phyloP scores from a whole-genome alignment of 1,140 invertebrate genomes.

The Maniola jurtina region DNA sequence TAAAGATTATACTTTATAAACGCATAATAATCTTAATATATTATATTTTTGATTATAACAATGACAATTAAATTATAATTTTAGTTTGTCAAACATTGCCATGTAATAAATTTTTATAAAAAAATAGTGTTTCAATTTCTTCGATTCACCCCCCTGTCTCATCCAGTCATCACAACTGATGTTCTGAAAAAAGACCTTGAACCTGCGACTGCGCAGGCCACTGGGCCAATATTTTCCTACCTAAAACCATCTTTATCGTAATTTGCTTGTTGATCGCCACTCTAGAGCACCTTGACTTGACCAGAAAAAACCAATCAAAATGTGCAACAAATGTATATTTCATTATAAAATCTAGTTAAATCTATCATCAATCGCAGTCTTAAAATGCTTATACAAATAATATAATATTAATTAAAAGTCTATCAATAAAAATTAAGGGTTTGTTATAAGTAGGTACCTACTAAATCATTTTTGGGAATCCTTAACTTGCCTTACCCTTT shows the following conservation, averaged over 20 bases:
- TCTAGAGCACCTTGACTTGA: too few species aligned
- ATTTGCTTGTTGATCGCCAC: too few species aligned
- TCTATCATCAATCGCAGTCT: neutral
- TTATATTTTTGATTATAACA: constrained; percentile 27
- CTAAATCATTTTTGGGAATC: constrained; percentile 15
- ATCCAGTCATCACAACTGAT: too few species aligned
- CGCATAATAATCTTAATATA: constrained; percentile 44
- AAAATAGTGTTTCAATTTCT: constrained; percentile 37
- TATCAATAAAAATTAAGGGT: constrained; percentile 1
- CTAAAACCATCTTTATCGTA: too few species aligned
- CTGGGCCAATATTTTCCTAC: too few species aligned
- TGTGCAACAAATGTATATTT: neutral
- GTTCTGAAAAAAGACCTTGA: too few species aligned
- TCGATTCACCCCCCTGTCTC: too few species aligned
- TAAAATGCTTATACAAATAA: constrained; percentile 13
- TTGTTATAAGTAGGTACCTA: neutral
- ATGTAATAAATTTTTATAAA: constrained; percentile 69
- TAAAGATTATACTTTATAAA: constrained; percentile 35
- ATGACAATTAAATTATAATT: constrained; percentile 31
- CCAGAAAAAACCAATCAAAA: neutral
- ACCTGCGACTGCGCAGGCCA: too few species aligned
- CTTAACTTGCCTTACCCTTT: constrained; percentile 61
- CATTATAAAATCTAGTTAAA: constrained; percentile 12
- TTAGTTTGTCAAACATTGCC: constrained; percentile 68
- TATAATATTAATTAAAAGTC: neutral